Evolutionary conservation across 2,888 invertebrate genomes (phyloP).

Genomic region (Abrostola triplasia): DNA sequence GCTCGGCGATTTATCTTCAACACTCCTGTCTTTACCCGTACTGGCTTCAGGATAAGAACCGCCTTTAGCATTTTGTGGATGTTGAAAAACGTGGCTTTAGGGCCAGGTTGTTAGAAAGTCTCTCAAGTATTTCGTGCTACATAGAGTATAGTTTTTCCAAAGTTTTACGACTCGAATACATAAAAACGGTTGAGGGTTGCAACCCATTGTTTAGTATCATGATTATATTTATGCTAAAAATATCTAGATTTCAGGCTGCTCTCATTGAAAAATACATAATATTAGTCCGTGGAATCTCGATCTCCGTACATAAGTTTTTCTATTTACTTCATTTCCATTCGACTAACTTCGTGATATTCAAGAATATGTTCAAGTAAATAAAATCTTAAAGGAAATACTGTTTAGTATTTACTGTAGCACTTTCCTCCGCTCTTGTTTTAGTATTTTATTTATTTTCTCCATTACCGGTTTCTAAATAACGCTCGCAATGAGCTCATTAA

Average conservation of each 20-base stretch:
- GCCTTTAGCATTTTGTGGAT: not conserved
- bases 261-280: no score
- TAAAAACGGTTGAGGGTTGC: no score
- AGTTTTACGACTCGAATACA: no score
- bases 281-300: no score
- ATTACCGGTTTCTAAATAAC: not conserved
- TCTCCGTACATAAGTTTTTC: no score
- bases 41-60: not conserved
- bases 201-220: no score
- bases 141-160: no score
- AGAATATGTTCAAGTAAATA: not conserved
- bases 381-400: not conserved
- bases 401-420: not conserved
- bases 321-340: no score
- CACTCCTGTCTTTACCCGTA: not conserved
- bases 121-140: no score
- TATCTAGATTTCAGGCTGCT: no score
- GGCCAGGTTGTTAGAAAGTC: no score
- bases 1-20: not conserved
- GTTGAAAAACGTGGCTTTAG: not conserved
- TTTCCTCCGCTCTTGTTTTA: constrained; percentile 1
- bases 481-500: not conserved
- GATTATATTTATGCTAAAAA: no score
- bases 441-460: constrained; percentile 10
- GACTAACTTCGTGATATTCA: not conserved